Conservation (phyloP, 1,140 invertebrate species). For the Zaprionus davidi region DNA sequence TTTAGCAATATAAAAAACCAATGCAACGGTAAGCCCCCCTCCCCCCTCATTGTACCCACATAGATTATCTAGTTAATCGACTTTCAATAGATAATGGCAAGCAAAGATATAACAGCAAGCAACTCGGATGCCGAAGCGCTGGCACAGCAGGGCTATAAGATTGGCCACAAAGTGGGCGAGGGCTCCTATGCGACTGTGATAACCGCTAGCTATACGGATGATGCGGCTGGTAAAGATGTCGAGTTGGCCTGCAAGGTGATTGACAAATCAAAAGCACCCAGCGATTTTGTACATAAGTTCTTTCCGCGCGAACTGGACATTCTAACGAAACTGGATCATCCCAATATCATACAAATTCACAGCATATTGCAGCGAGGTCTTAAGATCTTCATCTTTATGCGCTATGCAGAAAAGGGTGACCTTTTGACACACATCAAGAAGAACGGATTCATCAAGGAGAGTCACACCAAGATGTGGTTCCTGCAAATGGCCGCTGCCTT, state of each 20-base stretch:
- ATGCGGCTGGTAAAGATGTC: conserved; percentile 66
- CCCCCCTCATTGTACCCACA: not conserved
- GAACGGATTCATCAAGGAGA: conserved; percentile 89
- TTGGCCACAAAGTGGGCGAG: conserved; percentile 93
- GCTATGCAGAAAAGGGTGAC: conserved; percentile 93
- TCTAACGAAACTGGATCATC: conserved; percentile 93
- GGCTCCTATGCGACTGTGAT: conserved; percentile 95
- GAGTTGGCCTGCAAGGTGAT: conserved; percentile 95
- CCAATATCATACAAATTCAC: conserved; percentile 94
- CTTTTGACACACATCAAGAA: conserved; percentile 91
- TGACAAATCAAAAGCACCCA: conserved; percentile 91
- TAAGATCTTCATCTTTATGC: conserved; percentile 94
- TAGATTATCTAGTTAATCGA: not conserved
- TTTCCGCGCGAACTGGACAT: conserved; percentile 95
- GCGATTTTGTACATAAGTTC: conserved; percentile 94
- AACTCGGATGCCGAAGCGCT: conserved; percentile 91
- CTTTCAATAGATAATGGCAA: not conserved
- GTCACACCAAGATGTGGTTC: conserved; percentile 91
- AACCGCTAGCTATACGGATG: conserved; percentile 85
- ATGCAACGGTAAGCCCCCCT: conserved; percentile 21
- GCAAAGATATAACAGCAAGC: conserved; percentile 86
- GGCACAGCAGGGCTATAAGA: conserved; percentile 90
- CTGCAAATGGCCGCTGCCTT: conserved; percentile 91
- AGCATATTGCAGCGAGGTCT: conserved; percentile 91
- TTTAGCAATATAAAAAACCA: conserved; percentile 17